Conservation (phyloP, 2,888 invertebrate genomes). For the Chesias legatella region DNA sequence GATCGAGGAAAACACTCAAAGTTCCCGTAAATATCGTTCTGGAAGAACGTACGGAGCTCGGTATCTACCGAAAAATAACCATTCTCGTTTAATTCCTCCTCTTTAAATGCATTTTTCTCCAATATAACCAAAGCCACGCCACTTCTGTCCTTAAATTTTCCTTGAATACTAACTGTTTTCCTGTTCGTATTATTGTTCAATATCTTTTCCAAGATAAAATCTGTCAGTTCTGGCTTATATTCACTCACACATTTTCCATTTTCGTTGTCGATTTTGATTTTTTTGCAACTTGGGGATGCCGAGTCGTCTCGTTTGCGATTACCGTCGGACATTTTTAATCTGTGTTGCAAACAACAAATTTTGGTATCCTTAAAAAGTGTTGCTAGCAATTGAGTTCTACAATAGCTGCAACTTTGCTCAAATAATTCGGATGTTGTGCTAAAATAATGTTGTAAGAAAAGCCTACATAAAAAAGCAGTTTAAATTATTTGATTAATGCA, state of each 20-base stretch:
- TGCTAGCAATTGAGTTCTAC: too few relatives aligned
- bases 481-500: too few relatives aligned
- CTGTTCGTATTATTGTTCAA: conserved; percentile 86
- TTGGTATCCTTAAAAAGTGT: too few relatives aligned
- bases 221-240: conserved; percentile 75
- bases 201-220: conserved; percentile 84
- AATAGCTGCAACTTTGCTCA: too few relatives aligned
- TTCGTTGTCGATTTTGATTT: conserved; percentile 62
- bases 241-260: conserved; percentile 56
- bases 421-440: too few relatives aligned
- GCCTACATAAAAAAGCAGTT: too few relatives aligned
- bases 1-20: conserved; percentile 85
- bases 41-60: conserved; percentile 82
- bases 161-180: conserved; percentile 86
- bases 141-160: conserved; percentile 82
- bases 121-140: conserved; percentile 86
- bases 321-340: conserved; percentile 70
- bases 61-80: conserved; percentile 83
- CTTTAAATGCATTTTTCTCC: conserved; percentile 90
- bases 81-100: conserved; percentile 76
- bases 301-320: conserved; percentile 54
- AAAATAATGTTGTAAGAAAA: too few relatives aligned
- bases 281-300: conserved; percentile 58
- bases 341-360: conserved; percentile 38
- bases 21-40: conserved; percentile 92